Percentiles rank a stretch among this genome's conserved stretches.
Conservation (phyloP, 2,888 invertebrate species). For the Calliopum simillimum region DNA sequence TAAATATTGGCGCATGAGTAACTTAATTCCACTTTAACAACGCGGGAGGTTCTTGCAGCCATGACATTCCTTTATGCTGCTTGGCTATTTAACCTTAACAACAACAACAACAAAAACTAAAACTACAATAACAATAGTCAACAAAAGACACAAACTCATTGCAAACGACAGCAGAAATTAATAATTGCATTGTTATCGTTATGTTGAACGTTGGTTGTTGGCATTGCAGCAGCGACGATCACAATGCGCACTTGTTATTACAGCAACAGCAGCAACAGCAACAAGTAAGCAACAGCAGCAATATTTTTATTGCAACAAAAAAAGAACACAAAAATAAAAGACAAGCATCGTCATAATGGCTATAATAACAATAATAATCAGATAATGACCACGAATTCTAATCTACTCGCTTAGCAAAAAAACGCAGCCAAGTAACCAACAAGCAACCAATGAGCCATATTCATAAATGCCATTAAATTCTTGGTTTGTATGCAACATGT, state of each 20-base stretch:
- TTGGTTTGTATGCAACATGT: constrained; percentile 1
- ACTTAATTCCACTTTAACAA: neutral
- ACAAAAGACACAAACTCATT: neutral
- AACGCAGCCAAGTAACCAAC: too few relatives aligned
- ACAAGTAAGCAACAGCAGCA: constrained; percentile 6
- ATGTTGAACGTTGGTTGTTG: constrained; percentile 11
- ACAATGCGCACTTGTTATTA: constrained; percentile 25
- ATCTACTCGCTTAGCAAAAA: neutral
- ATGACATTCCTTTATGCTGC: constrained; percentile 15
- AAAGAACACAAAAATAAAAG: constrained; percentile 10
- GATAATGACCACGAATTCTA: constrained; percentile 39
- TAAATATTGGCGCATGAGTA: too few relatives aligned
- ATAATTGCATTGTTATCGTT: constrained; percentile 30
- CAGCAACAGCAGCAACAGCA: neutral
- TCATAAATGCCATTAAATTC: neutral
- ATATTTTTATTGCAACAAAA: constrained; percentile 7
- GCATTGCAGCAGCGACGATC: constrained; percentile 7
- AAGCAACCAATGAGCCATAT: neutral
- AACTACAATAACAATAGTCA: neutral
- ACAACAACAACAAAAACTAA: neutral
- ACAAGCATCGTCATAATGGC: constrained; percentile 4
- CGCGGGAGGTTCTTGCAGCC: constrained; percentile 20
- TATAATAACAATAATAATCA: constrained; percentile 33
- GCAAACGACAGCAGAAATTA: constrained; percentile 33
- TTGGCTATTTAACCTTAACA: neutral